These are phyloP conservation scores for Opisthocomus hoazin DNA, from an alignment of 2,113 vertebrate genomes.

Conservation along the genomic window DNA sequence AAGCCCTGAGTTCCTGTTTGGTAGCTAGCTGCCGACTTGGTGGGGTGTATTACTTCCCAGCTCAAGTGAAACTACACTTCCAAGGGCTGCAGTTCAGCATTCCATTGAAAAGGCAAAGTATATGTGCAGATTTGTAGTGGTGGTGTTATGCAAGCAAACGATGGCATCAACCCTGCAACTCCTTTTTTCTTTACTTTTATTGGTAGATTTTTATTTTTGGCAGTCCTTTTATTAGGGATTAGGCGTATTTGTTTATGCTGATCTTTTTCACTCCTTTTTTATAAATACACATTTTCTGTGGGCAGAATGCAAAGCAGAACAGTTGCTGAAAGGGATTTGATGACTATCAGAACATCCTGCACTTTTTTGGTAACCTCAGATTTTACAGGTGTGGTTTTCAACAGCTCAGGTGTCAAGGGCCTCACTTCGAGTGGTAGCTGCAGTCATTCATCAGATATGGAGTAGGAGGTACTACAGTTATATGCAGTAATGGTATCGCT, in stretches of 20 bases:
- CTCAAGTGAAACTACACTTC: background rate
- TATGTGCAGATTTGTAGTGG: background rate
- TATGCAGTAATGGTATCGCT: background rate
- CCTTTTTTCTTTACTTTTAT: background rate
- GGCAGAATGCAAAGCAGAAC: background rate
- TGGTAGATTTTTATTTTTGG: background rate
- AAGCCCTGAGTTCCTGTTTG: background rate
- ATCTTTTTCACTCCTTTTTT: background rate
- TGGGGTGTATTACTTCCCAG: background rate
- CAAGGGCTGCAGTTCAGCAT: background rate
- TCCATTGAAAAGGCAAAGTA: background rate
- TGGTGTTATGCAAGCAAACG: background rate
- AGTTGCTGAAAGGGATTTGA: background rate
- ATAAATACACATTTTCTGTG: constrained; percentile 19
- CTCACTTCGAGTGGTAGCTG: background rate
- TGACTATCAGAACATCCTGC: background rate
- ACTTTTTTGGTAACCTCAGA: background rate
- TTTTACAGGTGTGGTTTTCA: background rate
- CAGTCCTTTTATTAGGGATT: background rate
- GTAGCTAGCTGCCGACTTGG: background rate
- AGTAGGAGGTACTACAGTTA: background rate
- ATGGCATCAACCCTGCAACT: background rate
- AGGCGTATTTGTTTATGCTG: background rate
- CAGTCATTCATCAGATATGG: background rate
- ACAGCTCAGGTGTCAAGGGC: background rate